Evolutionary conservation across 2,888 invertebrate genomes (phyloP), one percentile per base, ranked within the genome.

Genomic region (Cheilosia vulpina): DNA sequence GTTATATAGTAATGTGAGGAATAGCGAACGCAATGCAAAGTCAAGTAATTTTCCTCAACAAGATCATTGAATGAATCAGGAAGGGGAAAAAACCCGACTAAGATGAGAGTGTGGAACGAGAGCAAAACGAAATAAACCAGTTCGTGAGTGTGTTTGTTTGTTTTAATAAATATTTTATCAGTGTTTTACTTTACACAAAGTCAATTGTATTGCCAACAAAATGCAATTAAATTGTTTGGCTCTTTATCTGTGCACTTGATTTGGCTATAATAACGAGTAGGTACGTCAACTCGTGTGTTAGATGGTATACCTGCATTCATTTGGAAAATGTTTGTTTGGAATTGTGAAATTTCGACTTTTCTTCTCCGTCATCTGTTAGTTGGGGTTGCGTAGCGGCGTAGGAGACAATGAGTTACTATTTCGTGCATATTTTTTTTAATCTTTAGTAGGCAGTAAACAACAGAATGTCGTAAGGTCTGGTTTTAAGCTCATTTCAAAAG

Each of bases 91-190:
- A 47, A n/a, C 52, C 17, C 52, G 11, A 24, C 52, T 52, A 5
- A 24, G 45, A 45, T 47, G 45, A 47, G 45, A 47, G 45, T 47
- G 17, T 7, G n/a, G 45, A 47, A n/a, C 17, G 17, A 45, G 45
- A 47, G 45, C 17, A 47, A 47, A 47, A 17, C 45, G 45, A 47
- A 17, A 17, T 17, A 13, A 52, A 52, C 52, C 21, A 52, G 52
- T 52, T 24, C 2, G 52, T 24, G 52, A 21, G 21, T 24, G 24
- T 52, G 52, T 52, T 52, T 52, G 52, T 52, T 52, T 52, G 52
- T 24, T 52, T 52, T 13, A 52, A 15, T 52, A 24, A 52, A 15
- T 4, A 4, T 19, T 52, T 52, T 24, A 52, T 52, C 52, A 52
- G 24, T 47, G 17, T 52, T 24, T 52, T 52, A 52, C 24, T 52